A percentile compares a stretch with the other conserved stretches of the same genome.
Conservation (phyloP, 2,113 vertebrate species). For the Neotoma lepida region DNA sequence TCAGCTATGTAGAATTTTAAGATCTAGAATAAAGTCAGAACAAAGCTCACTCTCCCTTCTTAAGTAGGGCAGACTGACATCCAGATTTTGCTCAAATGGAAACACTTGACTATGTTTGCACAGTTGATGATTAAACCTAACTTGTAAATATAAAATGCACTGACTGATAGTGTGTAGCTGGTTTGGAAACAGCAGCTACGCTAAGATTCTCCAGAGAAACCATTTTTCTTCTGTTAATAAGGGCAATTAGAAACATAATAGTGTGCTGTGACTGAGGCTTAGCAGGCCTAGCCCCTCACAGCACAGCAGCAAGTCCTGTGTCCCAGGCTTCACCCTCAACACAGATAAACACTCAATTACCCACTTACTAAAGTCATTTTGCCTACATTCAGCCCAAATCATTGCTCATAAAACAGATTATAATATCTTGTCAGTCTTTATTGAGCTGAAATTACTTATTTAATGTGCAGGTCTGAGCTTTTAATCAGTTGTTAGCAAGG, state of each 20-base stretch:
- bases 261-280: neutral
- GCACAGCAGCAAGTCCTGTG: neutral
- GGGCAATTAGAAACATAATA: conserved; percentile 75
- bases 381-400: conserved; percentile 50
- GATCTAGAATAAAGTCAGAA: neutral
- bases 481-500: conserved; percentile 2
- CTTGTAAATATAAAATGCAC: conserved; percentile 39
- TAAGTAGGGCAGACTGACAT: neutral
- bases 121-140: conserved; percentile 45
- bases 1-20: conserved; percentile 3
- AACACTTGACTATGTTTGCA: neutral
- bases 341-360: conserved; percentile 51
- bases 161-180: conserved; percentile 38
- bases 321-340: conserved; percentile 26
- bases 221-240: conserved; percentile 70
- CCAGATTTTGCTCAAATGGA: neutral
- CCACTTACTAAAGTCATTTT: conserved; percentile 52
- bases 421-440: conserved; percentile 50
- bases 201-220: conserved; percentile 66
- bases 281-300: conserved; percentile 42
- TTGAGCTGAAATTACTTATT: conserved; percentile 69
- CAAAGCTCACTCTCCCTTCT: neutral
- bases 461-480: conserved; percentile 55
- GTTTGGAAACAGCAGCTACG: conserved; percentile 50
- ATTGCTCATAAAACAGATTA: conserved; percentile 44